Evolutionary conservation across 2,888 invertebrate species (phyloP).

Genomic region (Actias luna): DNA sequence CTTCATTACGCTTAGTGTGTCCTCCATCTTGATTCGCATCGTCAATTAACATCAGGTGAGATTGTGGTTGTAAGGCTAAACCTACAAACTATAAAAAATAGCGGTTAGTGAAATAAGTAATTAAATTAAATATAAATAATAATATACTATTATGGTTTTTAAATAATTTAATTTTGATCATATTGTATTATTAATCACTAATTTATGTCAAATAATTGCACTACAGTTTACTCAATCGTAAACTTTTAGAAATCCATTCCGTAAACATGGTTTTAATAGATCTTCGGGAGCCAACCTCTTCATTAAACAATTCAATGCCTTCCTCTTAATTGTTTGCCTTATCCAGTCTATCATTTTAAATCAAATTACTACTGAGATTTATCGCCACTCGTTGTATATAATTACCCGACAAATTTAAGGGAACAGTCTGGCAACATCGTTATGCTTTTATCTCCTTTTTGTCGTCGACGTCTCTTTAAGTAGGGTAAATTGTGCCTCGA

Average conservation of each 20-base stretch:
- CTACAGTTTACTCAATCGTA: not conserved
- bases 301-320: constrained; percentile 13
- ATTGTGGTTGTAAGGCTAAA: too few species aligned
- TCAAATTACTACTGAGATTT: constrained; percentile 30
- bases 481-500: constrained; percentile 13
- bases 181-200: too few species aligned
- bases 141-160: too few species aligned
- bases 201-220: not conserved
- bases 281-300: not conserved
- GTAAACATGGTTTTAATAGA: not conserved
- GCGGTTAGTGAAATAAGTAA: too few species aligned
- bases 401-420: constrained; percentile 28
- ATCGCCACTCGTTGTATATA: constrained; percentile 28
- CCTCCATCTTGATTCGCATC: too few species aligned
- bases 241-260: not conserved
- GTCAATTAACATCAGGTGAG: too few species aligned
- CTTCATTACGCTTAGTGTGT: too few species aligned
- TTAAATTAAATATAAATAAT: too few species aligned
- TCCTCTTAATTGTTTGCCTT: constrained; percentile 19
- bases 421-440: constrained; percentile 26
- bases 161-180: too few species aligned
- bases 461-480: constrained; percentile 13
- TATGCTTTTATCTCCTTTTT: constrained; percentile 24
- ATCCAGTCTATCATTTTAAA: constrained; percentile 24
- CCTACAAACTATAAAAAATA: too few species aligned